phyloP scores from a whole-genome alignment of 2,797 vertebrate genomes.

The Rhincodon typus region DNA sequence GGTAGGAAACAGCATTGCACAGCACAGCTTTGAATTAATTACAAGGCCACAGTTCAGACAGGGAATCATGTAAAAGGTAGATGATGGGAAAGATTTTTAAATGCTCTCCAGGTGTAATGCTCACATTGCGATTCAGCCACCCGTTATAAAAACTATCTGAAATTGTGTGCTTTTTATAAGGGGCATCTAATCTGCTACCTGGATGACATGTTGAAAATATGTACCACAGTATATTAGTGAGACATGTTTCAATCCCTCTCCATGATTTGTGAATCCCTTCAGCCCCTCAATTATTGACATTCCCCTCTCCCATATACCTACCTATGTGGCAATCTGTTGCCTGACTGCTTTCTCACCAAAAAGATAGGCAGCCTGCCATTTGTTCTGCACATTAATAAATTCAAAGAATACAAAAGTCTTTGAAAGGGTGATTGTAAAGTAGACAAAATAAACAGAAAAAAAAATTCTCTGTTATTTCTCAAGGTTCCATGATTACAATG shows the following conservation, averaged over 20 bases:
- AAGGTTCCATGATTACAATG: neutral
- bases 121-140: neutral
- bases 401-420: neutral
- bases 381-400: neutral
- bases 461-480: neutral
- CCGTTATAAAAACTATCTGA: neutral
- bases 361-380: neutral
- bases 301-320: neutral
- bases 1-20: conserved; percentile 49
- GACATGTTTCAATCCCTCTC: neutral
- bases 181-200: neutral
- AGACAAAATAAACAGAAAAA: neutral
- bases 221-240: neutral
- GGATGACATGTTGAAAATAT: neutral
- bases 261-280: neutral
- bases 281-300: neutral
- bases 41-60: neutral
- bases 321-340: neutral
- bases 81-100: neutral
- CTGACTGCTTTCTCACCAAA: neutral
- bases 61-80: neutral
- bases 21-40: neutral
- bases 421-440: neutral
- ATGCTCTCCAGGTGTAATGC: neutral
- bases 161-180: neutral